Evolutionary conservation across 2,888 invertebrate species (phyloP), one percentile per base, ranked within the genome.

Genomic region (Terebella lapidaria): DNA sequence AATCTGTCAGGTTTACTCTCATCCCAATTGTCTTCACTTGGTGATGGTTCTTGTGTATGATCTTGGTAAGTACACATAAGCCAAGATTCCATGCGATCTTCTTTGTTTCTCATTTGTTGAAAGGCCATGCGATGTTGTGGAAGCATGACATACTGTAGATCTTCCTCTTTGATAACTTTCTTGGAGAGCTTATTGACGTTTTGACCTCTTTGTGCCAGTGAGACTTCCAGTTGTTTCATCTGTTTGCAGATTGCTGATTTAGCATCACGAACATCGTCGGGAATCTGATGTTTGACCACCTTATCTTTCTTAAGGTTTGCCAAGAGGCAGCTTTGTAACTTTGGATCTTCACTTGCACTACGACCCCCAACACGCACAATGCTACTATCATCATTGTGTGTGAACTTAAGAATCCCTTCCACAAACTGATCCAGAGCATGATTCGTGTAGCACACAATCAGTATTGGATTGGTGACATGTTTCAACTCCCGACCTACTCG

Each of bases 361-460:
- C 42, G 42, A 35, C 42, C 42, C 10, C 42, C 42, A 35, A 35
- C 42, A 15, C 42, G 10, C 10, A 35, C 42, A 35, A 35, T n/a
- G 42, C 10, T 15, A 15, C 42, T n/a, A 1, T 68, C 68, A 5
- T 66, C 49, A 20, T 22, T 24, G 24, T 10, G 49, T 10, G 10
- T 49, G 28, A 22, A 27, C 10, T 53, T 25, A 5, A 70, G 47
- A 4, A 72, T 65, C 1, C 73, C 89, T 75, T 89, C 87, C 35
- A 92, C 78, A 75, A 92, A 92, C 75, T 92, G 91, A 81, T 92
- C 92, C 49, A 93, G 80, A 3, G 92, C 91, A 75, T 91, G 90
- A 81, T 93, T 92, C 4, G 91, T 92, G 75, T 87, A 90, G 71
- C 91, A 90, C 24, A 92, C 86, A 0, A 92, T 83, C 10, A 92